Percentiles rank a stretch among this genome's conserved stretches.
phyloP scores from a whole-genome alignment of 2,797 vertebrate species.

The Pseudomugil gertrudae region DNA sequence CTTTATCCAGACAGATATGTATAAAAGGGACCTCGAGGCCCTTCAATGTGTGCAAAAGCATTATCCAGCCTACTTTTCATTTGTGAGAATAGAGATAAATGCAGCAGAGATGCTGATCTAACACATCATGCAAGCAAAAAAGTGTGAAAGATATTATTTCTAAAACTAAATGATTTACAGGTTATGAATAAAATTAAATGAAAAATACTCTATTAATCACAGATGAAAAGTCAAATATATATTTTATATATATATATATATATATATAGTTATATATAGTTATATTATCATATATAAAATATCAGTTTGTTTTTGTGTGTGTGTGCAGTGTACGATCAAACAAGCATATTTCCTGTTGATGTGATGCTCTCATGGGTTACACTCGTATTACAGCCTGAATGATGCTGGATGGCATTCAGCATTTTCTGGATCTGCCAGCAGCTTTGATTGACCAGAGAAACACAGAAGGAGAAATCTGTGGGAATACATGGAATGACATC shows the following conservation, averaged over 20 bases:
- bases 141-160: background rate
- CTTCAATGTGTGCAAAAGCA: background rate
- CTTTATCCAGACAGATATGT: conserved; percentile 1
- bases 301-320: background rate
- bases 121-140: background rate
- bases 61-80: background rate
- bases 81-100: background rate
- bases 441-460: background rate
- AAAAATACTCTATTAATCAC: background rate
- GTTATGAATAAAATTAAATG: too few species aligned
- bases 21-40: background rate
- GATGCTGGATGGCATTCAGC: background rate
- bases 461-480: background rate
- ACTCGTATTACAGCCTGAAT: background rate
- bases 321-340: background rate
- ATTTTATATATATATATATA: too few species aligned
- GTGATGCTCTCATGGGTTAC: background rate
- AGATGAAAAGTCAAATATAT: too few species aligned
- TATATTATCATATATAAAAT: too few species aligned
- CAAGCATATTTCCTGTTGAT: background rate
- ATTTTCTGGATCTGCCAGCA: background rate
- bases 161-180: too few species aligned
- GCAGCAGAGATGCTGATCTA: background rate
- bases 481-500: background rate
- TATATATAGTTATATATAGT: too few species aligned